Conservation (phyloP, 2,113 vertebrate species). For the Indri indri region DNA sequence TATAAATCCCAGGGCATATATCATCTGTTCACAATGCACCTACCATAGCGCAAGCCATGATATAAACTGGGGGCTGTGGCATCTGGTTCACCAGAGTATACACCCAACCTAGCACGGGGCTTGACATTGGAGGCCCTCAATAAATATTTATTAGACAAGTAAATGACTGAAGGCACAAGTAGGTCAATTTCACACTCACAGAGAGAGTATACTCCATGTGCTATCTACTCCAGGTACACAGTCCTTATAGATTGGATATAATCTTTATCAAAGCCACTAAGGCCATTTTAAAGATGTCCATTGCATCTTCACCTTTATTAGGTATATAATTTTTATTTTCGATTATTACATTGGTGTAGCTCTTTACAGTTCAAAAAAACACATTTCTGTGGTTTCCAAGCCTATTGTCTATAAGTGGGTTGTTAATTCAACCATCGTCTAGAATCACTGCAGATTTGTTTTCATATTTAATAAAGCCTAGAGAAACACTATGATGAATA, state of each 20-base stretch:
- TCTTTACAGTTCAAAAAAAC: neutral
- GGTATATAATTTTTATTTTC: neutral
- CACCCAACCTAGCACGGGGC: neutral
- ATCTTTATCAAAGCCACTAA: neutral
- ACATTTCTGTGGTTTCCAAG: neutral
- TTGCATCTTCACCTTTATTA: neutral
- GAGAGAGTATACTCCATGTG: neutral
- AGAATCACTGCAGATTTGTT: neutral
- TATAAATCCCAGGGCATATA: no score
- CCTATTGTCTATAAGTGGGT: neutral
- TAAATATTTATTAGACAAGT: neutral
- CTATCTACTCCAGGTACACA: neutral
- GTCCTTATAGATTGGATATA: neutral
- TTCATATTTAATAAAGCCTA: neutral
- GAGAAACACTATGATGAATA: neutral
- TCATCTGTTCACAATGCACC: no score
- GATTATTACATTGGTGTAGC: neutral
- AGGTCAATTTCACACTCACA: neutral
- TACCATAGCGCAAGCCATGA: no score
- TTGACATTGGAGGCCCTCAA: neutral
- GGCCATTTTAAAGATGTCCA: neutral
- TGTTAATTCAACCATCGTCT: neutral
- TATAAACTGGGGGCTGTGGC: no score
- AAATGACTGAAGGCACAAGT: neutral
- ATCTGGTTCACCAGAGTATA: neutral